Conservation (phyloP, 2,797 vertebrate species). For the Diglossa cyanea region DNA sequence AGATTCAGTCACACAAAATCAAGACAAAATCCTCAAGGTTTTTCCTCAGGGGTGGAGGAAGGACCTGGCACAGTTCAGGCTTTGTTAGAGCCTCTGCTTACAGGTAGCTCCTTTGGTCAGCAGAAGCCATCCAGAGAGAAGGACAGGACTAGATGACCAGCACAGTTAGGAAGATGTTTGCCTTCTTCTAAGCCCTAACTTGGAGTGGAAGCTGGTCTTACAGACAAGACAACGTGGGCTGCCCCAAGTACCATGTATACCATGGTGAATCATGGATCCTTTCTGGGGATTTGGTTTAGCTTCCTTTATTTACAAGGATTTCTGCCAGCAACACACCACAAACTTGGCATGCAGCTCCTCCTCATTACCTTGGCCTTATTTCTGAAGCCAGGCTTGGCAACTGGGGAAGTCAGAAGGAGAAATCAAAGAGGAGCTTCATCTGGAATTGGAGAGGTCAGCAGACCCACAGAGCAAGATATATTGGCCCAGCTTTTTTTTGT, state of each 20-base stretch:
- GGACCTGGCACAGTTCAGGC: neutral
- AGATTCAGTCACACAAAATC: neutral
- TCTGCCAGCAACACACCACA: neutral
- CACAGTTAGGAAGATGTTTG: neutral
- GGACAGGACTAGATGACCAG: neutral
- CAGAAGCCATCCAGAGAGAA: neutral
- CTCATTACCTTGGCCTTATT: rapidly evolving
- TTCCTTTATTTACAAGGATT: neutral
- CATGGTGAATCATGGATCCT: neutral
- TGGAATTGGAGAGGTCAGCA: neutral
- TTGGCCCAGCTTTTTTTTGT: neutral
- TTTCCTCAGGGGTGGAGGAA: neutral
- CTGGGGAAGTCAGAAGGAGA: neutral
- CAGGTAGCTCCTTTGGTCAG: neutral
- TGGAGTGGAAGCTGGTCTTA: neutral
- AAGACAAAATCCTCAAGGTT: neutral
- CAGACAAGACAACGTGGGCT: rapidly evolving
- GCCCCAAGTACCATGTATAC: neutral
- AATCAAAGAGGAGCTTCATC: neutral
- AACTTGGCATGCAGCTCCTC: neutral
- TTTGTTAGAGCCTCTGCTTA: neutral
- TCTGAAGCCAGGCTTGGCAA: neutral
- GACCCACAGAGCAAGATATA: neutral
- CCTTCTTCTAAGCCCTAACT: neutral
- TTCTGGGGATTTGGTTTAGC: neutral